These are phyloP conservation scores for Mesocricetus auratus DNA, from an alignment of 2,113 vertebrate species.

Conservation along the genomic window DNA sequence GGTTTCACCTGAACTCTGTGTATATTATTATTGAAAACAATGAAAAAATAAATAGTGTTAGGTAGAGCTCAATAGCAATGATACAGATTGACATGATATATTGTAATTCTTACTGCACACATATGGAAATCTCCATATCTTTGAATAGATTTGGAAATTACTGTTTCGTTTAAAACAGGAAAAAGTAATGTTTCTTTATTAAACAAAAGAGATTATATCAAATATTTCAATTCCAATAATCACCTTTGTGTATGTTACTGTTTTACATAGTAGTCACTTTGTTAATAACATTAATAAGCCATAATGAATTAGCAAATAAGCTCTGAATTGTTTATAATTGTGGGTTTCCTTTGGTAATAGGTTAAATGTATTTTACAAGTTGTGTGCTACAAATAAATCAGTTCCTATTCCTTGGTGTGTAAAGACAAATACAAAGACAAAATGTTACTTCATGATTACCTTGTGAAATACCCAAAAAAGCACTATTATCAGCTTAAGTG, in stretches of 20 bases:
- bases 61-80: neutral
- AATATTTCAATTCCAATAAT: neutral
- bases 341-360: neutral
- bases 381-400: neutral
- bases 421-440: neutral
- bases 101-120: neutral
- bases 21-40: neutral
- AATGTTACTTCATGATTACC: neutral
- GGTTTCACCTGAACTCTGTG: neutral
- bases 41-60: neutral
- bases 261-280: neutral
- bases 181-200: neutral
- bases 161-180: neutral
- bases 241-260: neutral
- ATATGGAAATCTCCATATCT: neutral
- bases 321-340: neutral
- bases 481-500: neutral
- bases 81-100: neutral
- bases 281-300: neutral
- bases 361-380: neutral
- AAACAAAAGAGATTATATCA: neutral
- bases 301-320: neutral
- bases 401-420: neutral
- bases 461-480: neutral
- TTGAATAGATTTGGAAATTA: neutral